Evolutionary conservation across 2,113 vertebrate species (phyloP).

Genomic region (Ursus arctos): DNA sequence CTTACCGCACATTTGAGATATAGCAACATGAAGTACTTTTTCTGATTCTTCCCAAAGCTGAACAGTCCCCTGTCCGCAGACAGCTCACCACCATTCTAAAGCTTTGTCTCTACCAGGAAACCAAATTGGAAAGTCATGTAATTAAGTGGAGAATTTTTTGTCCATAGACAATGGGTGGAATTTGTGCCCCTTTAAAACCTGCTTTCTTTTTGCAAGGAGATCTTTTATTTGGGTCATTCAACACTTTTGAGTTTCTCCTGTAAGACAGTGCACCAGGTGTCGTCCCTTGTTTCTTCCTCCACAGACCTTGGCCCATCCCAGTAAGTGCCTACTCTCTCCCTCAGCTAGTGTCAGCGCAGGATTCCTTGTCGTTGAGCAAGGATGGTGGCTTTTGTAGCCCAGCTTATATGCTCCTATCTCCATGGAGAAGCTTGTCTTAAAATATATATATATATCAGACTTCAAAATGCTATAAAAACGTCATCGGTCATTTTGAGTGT

Average conservation of each 20-base stretch:
- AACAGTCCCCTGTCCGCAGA: not conserved
- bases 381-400: not conserved
- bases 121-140: not conserved
- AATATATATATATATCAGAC: not conserved
- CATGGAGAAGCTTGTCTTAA: not conserved
- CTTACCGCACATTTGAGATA: not conserved
- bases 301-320: not conserved
- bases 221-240: not conserved
- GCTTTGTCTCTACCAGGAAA: not conserved
- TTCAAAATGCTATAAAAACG: slow-evolving; percentile 19
- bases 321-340: not conserved
- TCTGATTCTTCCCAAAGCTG: not conserved
- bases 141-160: not conserved
- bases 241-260: slow-evolving; percentile 11
- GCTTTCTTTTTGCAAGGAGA: not conserved
- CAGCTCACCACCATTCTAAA: not conserved
- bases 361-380: not conserved
- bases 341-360: not conserved
- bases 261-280: not conserved
- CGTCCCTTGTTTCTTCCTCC: not conserved
- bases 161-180: not conserved
- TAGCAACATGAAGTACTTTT: not conserved
- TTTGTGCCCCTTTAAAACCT: not conserved
- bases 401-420: not conserved
- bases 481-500: not conserved